Evolutionary conservation across 2,113 vertebrate species (phyloP).

Genomic region (Ancistrus triradiatus): DNA sequence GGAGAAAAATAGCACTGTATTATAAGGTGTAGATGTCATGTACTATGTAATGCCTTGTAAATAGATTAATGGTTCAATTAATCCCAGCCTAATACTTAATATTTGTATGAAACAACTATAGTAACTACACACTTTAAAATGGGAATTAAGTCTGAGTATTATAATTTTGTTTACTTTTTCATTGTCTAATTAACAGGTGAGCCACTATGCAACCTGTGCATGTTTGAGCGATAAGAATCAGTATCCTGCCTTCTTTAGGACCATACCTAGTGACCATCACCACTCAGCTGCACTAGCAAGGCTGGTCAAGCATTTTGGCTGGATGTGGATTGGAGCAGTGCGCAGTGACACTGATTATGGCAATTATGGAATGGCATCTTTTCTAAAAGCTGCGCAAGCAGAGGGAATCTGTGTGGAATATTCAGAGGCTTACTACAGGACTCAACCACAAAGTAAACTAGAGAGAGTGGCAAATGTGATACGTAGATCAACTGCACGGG

Average conservation of each 20-base stretch:
- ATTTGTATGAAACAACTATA: no score
- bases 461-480: conserved; percentile 59
- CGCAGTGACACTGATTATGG: conserved; percentile 68
- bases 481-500: conserved; percentile 59
- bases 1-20: no score
- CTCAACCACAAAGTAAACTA: conserved; percentile 49
- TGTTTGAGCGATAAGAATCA: conserved; percentile 65
- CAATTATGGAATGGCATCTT: conserved; percentile 63
- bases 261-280: conserved; percentile 67
- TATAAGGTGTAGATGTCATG: no score
- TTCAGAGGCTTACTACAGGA: conserved; percentile 54
- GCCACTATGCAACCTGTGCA: conserved; percentile 68
- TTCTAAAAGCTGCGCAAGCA: conserved; percentile 49
- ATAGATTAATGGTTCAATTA: no score
- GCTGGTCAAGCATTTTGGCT: conserved; percentile 64
- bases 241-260: conserved; percentile 65
- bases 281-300: conserved; percentile 62
- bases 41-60: no score
- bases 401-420: conserved; percentile 68
- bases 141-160: background rate
- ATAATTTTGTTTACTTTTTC: background rate
- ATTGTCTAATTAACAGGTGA: conserved; percentile 53
- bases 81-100: no score
- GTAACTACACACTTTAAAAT: no score
- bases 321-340: conserved; percentile 71